Conservation (phyloP, 2,113 vertebrate genomes). For the Parotia lawesii region DNA sequence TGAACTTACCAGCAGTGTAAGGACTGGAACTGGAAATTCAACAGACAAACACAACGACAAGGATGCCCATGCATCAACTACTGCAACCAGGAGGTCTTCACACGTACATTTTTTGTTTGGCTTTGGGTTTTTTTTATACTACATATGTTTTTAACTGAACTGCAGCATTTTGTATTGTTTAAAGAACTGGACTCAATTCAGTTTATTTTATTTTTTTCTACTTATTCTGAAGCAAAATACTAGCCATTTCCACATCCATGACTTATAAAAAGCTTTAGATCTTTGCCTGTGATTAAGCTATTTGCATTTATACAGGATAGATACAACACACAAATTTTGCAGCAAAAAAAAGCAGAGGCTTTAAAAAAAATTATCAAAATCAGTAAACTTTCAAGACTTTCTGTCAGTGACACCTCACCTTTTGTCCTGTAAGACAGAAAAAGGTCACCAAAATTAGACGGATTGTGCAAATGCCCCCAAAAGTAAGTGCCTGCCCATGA, state of each 20-base stretch:
- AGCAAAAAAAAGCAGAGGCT: neutral
- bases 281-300: neutral
- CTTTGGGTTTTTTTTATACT: neutral
- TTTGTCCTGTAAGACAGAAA: neutral
- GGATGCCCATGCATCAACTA: neutral
- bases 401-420: neutral
- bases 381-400: neutral
- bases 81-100: neutral
- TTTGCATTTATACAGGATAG: neutral
- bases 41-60: neutral
- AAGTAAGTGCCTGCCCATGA: neutral
- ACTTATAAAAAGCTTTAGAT: neutral
- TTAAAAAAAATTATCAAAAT: neutral
- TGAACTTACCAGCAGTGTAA: neutral
- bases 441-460: neutral
- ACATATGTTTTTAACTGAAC: neutral
- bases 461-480: neutral
- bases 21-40: neutral
- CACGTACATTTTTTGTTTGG: fast-evolving
- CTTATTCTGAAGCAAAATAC: neutral
- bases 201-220: neutral
- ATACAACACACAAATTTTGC: neutral
- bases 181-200: neutral
- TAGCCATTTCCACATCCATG: neutral
- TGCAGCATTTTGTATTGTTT: neutral